Evolutionary conservation across 2,888 invertebrate genomes (phyloP), one percentile per base, ranked within the genome.

Genomic region (Papilio protenor): DNA sequence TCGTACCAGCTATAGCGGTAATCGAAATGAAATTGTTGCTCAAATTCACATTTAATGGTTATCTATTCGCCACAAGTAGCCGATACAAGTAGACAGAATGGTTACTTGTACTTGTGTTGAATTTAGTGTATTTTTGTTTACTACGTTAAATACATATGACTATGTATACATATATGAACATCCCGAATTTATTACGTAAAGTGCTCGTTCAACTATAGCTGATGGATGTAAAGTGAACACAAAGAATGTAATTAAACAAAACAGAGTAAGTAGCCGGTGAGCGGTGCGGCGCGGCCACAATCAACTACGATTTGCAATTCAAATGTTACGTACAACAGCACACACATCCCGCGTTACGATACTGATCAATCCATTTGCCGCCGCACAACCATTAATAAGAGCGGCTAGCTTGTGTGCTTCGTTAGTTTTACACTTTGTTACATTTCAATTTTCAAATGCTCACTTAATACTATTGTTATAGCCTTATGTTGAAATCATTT

Each of bases 1-100:
- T n/a, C 40, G 66, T 40, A 18, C 40, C 66, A n/a, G 16, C n/a
- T 59, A 23, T 12, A 23, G 1, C 66, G n/a, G n/a, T n/a, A 66
- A 66, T 66, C 10, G 40, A 66, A n/a, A 64, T 64, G 16, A 18
- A 64, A 66, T 66, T 66, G 66, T 40, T 66, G 40, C 66, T 66
- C n/a, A 66, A 66, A 66, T 66, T 66, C n/a, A 40, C 66, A 40
- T 66, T 40, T 40, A 66, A 66, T 40, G 5, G 40, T 66, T 66
- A n/a, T 40, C 40, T 40, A 10, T 66, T 40, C 40, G 40, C n/a
- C n/a, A 2, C 40, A 10, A 66, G 40, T 66, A 66, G 40, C n/a
- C 45, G 27, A 59, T 57, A 4, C 33, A 33, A 11, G 10, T 57
- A 57, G 21, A 57, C 85, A 98, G 4, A 16, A 49, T 49, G 33